These are phyloP conservation scores for Flexamia atlantica DNA, from an alignment of 2,888 invertebrate genomes.

Conservation along the genomic window DNA sequence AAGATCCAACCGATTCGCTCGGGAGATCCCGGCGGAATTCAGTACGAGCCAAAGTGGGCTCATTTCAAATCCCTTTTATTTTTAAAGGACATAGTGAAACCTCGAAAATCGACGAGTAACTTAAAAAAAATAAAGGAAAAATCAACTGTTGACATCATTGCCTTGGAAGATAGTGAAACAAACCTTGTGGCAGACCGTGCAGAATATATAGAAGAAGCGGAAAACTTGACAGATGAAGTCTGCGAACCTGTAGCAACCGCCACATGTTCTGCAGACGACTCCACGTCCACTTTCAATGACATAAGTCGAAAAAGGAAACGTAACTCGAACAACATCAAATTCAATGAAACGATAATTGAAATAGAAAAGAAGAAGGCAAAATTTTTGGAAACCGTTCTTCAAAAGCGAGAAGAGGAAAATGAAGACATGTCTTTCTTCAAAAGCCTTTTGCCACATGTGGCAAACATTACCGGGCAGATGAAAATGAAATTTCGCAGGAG, in stretches of 20 bases:
- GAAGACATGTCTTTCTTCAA: constrained; percentile 60
- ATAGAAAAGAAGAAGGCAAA: constrained; percentile 52
- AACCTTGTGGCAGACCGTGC: constrained; percentile 12
- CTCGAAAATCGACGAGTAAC: constrained; percentile 53
- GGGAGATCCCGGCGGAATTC: constrained; percentile 43
- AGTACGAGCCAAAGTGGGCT: constrained; percentile 57
- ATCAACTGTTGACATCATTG: background rate
- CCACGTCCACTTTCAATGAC: constrained; percentile 21
- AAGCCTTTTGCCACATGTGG: constrained; percentile 52
- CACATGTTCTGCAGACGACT: background rate
- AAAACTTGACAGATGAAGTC: no score
- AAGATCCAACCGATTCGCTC: constrained; percentile 55
- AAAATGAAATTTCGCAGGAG: constrained; percentile 57
- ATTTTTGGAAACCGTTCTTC: constrained; percentile 47
- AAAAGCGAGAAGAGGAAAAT: constrained; percentile 41
- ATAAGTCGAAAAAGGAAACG: constrained; percentile 50
- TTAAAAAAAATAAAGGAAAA: constrained; percentile 46
- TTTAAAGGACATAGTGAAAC: constrained; percentile 55
- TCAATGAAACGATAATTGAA: constrained; percentile 46
- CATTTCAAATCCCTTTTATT: constrained; percentile 40
- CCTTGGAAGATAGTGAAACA: background rate
- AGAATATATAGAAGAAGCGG: background rate
- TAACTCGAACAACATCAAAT: constrained; percentile 19
- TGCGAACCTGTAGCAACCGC: background rate
- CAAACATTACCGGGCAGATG: constrained; percentile 46